phyloP scores from a whole-genome alignment of 1,140 invertebrate genomes.

The Rhizoglyphus robini region DNA sequence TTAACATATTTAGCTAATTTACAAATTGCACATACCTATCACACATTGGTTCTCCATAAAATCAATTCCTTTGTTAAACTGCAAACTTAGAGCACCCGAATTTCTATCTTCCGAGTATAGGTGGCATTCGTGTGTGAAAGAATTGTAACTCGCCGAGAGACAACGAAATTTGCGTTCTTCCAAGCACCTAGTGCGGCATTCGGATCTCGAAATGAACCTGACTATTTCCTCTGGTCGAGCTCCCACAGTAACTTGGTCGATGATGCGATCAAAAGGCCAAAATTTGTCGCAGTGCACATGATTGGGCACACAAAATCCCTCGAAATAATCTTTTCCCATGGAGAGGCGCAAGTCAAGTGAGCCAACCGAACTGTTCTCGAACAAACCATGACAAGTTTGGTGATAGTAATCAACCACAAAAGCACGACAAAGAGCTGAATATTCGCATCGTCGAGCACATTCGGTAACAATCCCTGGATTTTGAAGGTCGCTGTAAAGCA shows the following conservation, averaged over 20 bases:
- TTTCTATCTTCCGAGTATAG: slow-evolving; percentile 36
- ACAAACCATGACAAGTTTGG: slow-evolving; percentile 35
- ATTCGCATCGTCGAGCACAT: slow-evolving; percentile 33
- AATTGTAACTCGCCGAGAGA: slow-evolving; percentile 37
- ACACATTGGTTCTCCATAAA: slow-evolving; percentile 43
- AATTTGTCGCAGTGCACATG: slow-evolving; percentile 23
- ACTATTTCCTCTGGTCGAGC: slow-evolving; percentile 30
- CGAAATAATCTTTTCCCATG: slow-evolving; percentile 36
- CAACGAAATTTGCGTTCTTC: slow-evolving; percentile 36
- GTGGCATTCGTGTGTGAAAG: slow-evolving; percentile 34
- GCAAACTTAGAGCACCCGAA: slow-evolving; percentile 31
- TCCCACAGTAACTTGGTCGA: slow-evolving; percentile 34
- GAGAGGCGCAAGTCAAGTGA: slow-evolving; percentile 32
- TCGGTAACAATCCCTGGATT: slow-evolving; percentile 33
- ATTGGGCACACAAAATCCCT: slow-evolving; percentile 34
- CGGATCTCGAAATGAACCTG: slow-evolving; percentile 32
- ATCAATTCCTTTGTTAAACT: slow-evolving; percentile 31
- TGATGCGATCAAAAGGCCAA: slow-evolving; percentile 39
- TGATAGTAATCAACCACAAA: slow-evolving; percentile 38
- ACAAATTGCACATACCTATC: slow-evolving; percentile 30
- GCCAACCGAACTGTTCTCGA: slow-evolving; percentile 30
- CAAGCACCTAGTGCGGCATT: slow-evolving; percentile 37
- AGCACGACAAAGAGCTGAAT: slow-evolving; percentile 32
- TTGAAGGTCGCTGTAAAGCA: slow-evolving; percentile 29
- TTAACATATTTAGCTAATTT: not conserved